Evolutionary conservation across 2,113 vertebrate genomes (phyloP), one percentile per base, ranked within the genome.

Genomic region (Brachirus orientalis): DNA sequence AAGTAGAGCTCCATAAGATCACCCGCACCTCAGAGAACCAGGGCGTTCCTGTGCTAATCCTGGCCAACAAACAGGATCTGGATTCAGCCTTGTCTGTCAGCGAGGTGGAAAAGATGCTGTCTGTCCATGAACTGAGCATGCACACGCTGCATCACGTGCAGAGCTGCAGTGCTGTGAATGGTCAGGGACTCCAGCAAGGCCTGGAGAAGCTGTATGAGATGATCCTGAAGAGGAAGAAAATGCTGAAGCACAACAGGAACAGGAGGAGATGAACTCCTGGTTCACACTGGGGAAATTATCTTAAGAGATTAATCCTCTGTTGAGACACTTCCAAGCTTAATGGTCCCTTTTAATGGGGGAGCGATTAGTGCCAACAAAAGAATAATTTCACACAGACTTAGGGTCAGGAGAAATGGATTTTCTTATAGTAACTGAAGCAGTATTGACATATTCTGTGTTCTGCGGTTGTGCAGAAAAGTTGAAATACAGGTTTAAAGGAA

Each of bases 31-130:
- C 95, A 0, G 95, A 96, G 90, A 96, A 96, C 88, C 96, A 96
- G 83, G 96, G 95, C 0, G 93, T 96, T 20, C 95, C 95, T 0
- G 94, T 96, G 62, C 80, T 97, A 6, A 82, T 97, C 52, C 86
- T 96, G 65, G 95, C 96, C 83, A 97, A 96, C 89, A 97, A 97
- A 33, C 95, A 97, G 88, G 96, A 97, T 86, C 80, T 90, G 81
- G 89, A 91, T 0, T 89, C 91, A 0, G 95, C 96, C 0, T 64
- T 93, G 63, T 89, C 94, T 0, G 90, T 89, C 0, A 40, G 83
- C 0, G 95, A 97, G 86, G 92, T 97, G 83, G 96, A 96, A 83
- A 96, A 96, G 81, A 83, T 93, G 70, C 89, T 97, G 12, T 84
- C 93, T 0, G 88, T 95, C 1, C 92, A 94, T 0, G 95, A 97